These are phyloP conservation scores for Parnassius mnemosyne DNA, from an alignment of 2,888 invertebrate genomes.

Conservation along the genomic window DNA sequence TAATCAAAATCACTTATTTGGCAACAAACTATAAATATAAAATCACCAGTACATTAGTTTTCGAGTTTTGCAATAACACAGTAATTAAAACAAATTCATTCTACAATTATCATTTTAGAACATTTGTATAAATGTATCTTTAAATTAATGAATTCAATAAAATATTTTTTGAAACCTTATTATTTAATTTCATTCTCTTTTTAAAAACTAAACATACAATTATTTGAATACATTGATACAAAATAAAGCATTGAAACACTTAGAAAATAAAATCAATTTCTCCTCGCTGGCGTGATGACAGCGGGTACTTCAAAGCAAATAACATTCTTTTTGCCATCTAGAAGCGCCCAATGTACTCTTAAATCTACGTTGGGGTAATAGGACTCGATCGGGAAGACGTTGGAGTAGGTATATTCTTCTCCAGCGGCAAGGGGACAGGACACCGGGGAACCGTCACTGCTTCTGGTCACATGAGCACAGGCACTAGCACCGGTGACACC, in stretches of 20 bases:
- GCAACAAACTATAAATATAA: too few relatives aligned
- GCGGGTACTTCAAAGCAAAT: slow-evolving; percentile 85
- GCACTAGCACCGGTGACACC: slow-evolving; percentile 85
- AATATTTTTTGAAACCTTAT: neutral
- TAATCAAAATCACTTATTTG: too few relatives aligned
- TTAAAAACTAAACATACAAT: neutral
- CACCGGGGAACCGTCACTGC: slow-evolving; percentile 69
- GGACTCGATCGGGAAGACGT: slow-evolving; percentile 70
- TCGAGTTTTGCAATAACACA: too few relatives aligned
- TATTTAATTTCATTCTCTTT: neutral
- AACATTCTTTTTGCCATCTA: slow-evolving; percentile 63
- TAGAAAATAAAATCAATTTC: slow-evolving; percentile 13
- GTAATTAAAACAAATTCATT: too few relatives aligned
- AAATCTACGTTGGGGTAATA: slow-evolving; percentile 72
- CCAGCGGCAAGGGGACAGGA: slow-evolving; percentile 84
- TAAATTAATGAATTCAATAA: slow-evolving; percentile 8
- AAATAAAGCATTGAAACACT: slow-evolving; percentile 2
- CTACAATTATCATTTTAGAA: too few relatives aligned
- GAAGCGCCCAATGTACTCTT: slow-evolving; percentile 82
- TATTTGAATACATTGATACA: slow-evolving; percentile 6
- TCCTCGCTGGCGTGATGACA: slow-evolving; percentile 59
- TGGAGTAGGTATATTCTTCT: slow-evolving; percentile 84
- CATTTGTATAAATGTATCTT: neutral
- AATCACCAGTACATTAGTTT: too few relatives aligned
- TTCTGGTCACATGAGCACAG: slow-evolving; percentile 71